A percentile compares a stretch with the other conserved stretches of the same genome.
Evolutionary conservation across 2,888 invertebrate species (phyloP).

Genomic region (Callyntrura sp.): DNA sequence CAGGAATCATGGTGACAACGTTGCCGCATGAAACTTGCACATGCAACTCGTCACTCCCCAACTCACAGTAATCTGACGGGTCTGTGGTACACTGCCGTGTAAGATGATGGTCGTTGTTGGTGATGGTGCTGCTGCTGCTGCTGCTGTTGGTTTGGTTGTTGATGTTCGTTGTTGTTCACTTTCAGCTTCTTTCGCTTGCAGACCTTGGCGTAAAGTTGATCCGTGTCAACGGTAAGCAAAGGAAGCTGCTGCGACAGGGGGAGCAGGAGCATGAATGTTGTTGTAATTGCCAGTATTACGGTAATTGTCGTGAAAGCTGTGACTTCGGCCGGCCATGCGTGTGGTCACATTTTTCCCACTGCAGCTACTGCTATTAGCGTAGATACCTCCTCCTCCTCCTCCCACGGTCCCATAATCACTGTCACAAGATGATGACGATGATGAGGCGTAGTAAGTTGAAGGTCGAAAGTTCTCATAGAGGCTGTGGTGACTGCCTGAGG

Average conservation of each 20-base stretch:
- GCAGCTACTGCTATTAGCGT: background rate
- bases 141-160: background rate
- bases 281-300: constrained; percentile 62
- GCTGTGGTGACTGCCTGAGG: constrained; percentile 64
- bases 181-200: constrained; percentile 72
- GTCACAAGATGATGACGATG: constrained; percentile 48
- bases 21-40: constrained; percentile 73
- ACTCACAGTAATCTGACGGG: background rate
- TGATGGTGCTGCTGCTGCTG: background rate
- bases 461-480: constrained; percentile 71
- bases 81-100: constrained; percentile 9
- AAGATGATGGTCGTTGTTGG: constrained; percentile 23
- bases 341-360: constrained; percentile 43
- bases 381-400: constrained; percentile 4
- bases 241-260: background rate
- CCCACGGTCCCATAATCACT: constrained; percentile 47
- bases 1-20: constrained; percentile 75
- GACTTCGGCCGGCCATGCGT: constrained; percentile 62
- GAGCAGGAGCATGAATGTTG: background rate
- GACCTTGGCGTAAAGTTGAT: constrained; percentile 74
- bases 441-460: constrained; percentile 27
- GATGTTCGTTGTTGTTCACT: constrained; percentile 22
- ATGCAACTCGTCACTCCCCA: constrained; percentile 34
- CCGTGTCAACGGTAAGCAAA: constrained; percentile 42
- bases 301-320: constrained; percentile 73